A percentile compares a stretch with the other conserved stretches of the same genome.
These are phyloP conservation scores for Meiosimyza decipiens DNA, from an alignment of 2,888 invertebrate species.

Conservation along the genomic window DNA sequence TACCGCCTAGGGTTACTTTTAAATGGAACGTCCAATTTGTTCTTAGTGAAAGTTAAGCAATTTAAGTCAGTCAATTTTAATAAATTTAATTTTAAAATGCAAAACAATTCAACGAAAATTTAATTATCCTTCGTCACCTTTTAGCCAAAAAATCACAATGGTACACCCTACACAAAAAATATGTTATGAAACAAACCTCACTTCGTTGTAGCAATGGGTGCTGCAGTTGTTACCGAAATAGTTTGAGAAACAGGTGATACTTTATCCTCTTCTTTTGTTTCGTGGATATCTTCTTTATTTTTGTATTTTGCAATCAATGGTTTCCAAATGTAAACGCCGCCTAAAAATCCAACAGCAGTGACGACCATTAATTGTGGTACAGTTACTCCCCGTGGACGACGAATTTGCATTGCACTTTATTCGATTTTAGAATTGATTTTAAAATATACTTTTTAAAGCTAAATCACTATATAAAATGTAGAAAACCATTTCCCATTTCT, in stretches of 20 bases:
- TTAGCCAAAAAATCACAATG: no score
- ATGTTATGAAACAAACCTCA: constrained; percentile 9
- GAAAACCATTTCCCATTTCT: not conserved
- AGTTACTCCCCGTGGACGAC: constrained; percentile 63
- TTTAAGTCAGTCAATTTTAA: no score
- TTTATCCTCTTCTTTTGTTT: constrained; percentile 25
- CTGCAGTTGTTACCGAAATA: constrained; percentile 2
- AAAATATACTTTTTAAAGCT: no score
- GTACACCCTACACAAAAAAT: not conserved
- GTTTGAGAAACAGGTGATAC: not conserved
- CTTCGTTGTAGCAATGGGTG: constrained; percentile 33
- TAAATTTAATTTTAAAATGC: no score
- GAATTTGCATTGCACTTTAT: constrained; percentile 61
- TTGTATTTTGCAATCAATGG: constrained; percentile 61
- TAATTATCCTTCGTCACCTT: no score
- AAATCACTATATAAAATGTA: not conserved
- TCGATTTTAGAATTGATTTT: not conserved
- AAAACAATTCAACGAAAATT: no score
- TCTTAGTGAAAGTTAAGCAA: no score
- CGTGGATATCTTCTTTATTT: constrained; percentile 48
- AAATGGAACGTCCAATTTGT: no score
- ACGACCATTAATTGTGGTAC: constrained; percentile 64
- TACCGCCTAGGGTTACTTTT: no score
- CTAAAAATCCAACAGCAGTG: constrained; percentile 60
- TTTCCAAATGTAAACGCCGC: constrained; percentile 68